A percentile compares a stretch with the other conserved stretches of the same genome.
Conservation (phyloP, 2,888 invertebrate genomes). For the Drepanosiphum platanoidis region DNA sequence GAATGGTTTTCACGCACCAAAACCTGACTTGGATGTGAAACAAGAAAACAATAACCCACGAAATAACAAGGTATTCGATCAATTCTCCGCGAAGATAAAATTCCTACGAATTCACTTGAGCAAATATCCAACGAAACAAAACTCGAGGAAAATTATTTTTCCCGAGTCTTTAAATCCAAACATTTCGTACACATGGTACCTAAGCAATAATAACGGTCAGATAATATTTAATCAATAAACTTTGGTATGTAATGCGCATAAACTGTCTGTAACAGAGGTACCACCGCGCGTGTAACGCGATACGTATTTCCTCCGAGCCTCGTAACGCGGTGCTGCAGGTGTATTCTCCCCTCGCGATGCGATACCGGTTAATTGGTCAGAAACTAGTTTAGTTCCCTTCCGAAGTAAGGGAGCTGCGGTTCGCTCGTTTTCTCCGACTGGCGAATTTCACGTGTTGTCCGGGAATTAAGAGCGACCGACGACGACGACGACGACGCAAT, state of each 20-base stretch:
- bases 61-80: slow-evolving; percentile 49
- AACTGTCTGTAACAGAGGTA: background rate
- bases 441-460: background rate
- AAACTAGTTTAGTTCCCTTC: background rate
- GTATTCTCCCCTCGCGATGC: background rate
- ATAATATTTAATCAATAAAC: background rate
- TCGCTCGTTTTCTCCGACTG: background rate
- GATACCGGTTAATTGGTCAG: background rate
- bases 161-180: background rate
- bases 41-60: slow-evolving; percentile 55
- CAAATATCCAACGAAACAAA: background rate
- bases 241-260: background rate
- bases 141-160: background rate
- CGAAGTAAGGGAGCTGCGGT: background rate
- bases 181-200: background rate
- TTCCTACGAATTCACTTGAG: slow-evolving; percentile 8
- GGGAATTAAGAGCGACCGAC: background rate
- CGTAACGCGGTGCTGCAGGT: background rate
- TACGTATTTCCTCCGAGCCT: background rate
- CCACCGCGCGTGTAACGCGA: background rate
- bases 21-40: slow-evolving; percentile 60
- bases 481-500: no score
- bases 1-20: slow-evolving; percentile 58
- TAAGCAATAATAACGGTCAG: background rate
- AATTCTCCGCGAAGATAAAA: slow-evolving; percentile 18